These are phyloP conservation scores for Malaclemys terrapin DNA, from an alignment of 2,113 vertebrate genomes.

Conservation along the genomic window DNA sequence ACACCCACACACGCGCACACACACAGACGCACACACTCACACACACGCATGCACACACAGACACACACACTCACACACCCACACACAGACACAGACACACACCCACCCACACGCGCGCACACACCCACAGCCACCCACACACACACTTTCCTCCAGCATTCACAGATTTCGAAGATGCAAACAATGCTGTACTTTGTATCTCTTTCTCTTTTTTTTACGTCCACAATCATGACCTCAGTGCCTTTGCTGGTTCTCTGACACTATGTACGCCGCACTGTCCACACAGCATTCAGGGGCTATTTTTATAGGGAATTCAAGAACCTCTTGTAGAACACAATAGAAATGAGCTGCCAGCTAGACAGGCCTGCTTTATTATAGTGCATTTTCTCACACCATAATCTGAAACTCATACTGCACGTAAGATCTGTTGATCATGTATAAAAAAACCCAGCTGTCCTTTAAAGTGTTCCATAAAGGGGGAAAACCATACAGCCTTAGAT, in stretches of 20 bases:
- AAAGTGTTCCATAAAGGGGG: not conserved
- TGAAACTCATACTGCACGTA: not conserved
- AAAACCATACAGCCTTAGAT: not conserved
- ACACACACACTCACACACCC: too few species aligned
- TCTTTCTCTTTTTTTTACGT: not conserved
- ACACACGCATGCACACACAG: too few species aligned
- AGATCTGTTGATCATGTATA: not conserved
- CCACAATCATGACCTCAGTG: not conserved
- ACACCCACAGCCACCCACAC: too few species aligned
- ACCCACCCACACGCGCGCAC: too few species aligned
- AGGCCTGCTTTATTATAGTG: not conserved
- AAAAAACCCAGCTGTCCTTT: not conserved
- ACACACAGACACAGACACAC: not conserved
- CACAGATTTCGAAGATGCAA: not conserved
- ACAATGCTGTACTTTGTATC: not conserved
- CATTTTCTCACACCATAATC: not conserved
- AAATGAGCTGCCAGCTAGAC: not conserved
- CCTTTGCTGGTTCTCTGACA: not conserved
- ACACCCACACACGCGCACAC: too few species aligned
- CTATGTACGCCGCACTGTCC: not conserved
- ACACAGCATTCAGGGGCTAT: not conserved
- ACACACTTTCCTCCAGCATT: not conserved
- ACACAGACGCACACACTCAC: not conserved
- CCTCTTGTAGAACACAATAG: not conserved
- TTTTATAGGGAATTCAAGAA: not conserved